phyloP scores from a whole-genome alignment of 2,797 vertebrate species.

The Melanitta fusca region DNA sequence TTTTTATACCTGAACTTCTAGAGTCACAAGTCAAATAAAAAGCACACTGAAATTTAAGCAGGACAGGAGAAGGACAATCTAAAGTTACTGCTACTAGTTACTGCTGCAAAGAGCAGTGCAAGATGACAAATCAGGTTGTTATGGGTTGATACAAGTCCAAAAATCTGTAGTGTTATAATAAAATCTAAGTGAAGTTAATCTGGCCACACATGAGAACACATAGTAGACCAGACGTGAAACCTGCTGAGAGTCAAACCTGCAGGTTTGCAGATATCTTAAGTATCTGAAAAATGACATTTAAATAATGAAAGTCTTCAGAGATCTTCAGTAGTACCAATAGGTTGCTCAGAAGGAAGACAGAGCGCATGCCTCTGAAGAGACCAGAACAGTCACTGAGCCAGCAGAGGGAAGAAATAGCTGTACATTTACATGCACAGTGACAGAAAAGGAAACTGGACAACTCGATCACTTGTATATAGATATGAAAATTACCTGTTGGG shows the following conservation, averaged over 20 bases:
- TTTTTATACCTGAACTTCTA: not conserved
- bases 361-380: not conserved
- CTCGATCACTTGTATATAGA: not conserved
- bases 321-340: not conserved
- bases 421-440: not conserved
- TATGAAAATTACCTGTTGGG: not conserved
- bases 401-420: not conserved
- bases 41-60: not conserved
- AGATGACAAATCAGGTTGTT: not conserved
- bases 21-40: no score
- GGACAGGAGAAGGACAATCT: not conserved
- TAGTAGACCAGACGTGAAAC: not conserved
- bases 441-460: not conserved
- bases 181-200: not conserved
- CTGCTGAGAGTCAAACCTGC: not conserved
- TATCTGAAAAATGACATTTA: not conserved
- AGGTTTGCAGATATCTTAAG: not conserved
- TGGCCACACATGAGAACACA: not conserved
- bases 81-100: not conserved
- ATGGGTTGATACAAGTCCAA: not conserved
- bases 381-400: not conserved
- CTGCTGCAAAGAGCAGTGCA: not conserved
- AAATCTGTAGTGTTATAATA: not conserved
- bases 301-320: not conserved
- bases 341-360: not conserved